Conservation (phyloP, 2,113 vertebrate genomes). For the Tiliqua scincoides region DNA sequence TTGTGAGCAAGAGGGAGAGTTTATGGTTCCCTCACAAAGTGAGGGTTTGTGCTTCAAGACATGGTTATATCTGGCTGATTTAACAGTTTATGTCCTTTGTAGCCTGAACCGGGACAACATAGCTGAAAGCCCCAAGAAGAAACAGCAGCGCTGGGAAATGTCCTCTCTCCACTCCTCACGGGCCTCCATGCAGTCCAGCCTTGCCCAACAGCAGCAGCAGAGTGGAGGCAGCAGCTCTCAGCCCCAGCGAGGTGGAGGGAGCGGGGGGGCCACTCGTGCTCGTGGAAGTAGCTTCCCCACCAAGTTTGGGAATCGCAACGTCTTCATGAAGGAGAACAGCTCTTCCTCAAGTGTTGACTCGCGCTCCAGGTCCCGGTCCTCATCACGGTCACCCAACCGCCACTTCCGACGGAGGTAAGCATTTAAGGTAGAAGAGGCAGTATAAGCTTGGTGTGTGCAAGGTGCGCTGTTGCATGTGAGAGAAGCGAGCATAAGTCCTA, state of each 20-base stretch:
- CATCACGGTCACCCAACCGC: slow-evolving; percentile 75
- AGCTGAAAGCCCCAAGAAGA: slow-evolving; percentile 79
- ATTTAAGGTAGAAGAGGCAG: background rate
- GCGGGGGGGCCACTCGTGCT: slow-evolving; percentile 65
- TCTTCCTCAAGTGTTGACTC: slow-evolving; percentile 88
- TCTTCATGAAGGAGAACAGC: slow-evolving; percentile 89
- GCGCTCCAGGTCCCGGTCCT: slow-evolving; percentile 86
- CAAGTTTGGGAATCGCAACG: slow-evolving; percentile 87
- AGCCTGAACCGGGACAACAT: slow-evolving; percentile 67
- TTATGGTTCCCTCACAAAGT: background rate
- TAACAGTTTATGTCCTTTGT: background rate
- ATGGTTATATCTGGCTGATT: background rate
- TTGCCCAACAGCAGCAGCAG: slow-evolving; percentile 41
- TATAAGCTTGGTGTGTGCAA: too few species aligned
- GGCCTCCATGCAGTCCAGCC: slow-evolving; percentile 36
- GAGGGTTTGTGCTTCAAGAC: background rate
- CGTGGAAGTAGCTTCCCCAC: slow-evolving; percentile 64
- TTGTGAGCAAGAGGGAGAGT: background rate
- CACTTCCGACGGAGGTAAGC: slow-evolving; percentile 77
- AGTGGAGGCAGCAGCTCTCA: slow-evolving; percentile 69
- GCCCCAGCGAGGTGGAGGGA: slow-evolving; percentile 64
- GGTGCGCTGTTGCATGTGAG: background rate
- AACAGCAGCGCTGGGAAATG: slow-evolving; percentile 83
- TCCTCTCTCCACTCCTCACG: slow-evolving; percentile 74
- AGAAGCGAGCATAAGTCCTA: background rate